Evolutionary conservation across 2,113 vertebrate genomes (phyloP).

Genomic region (Mellivora capensis): DNA sequence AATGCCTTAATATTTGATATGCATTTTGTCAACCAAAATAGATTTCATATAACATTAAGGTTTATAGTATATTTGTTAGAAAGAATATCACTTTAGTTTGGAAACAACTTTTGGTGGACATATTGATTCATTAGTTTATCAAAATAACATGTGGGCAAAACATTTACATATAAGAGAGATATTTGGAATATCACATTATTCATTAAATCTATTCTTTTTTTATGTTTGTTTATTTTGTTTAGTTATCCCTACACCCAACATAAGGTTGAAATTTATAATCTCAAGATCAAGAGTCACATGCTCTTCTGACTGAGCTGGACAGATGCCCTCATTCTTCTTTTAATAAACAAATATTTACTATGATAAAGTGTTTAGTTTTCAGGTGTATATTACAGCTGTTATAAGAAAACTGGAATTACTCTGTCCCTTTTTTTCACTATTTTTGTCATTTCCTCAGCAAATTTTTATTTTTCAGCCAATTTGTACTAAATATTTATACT

Average conservation of each 20-base stretch:
- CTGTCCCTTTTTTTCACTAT: background rate
- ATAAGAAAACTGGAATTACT: background rate
- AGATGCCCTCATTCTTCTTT: background rate
- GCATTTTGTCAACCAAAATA: background rate
- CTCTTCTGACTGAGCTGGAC: background rate
- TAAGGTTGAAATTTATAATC: background rate
- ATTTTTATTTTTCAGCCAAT: background rate
- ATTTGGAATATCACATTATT: background rate
- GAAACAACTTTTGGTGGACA: background rate
- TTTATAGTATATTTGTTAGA: background rate
- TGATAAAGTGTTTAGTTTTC: background rate
- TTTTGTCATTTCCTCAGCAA: background rate
- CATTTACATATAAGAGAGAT: background rate
- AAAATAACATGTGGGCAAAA: background rate
- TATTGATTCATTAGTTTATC: background rate
- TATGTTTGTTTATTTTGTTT: background rate
- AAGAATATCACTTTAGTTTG: background rate
- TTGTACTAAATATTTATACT: background rate
- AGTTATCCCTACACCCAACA: background rate
- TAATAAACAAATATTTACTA: background rate
- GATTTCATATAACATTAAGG: background rate
- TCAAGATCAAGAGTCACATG: background rate
- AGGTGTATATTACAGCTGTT: background rate
- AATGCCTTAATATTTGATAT: background rate
- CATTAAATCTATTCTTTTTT: background rate